Evolutionary conservation across 2,888 invertebrate genomes (phyloP).

Genomic region (Hermaeophaga mercurialis): DNA sequence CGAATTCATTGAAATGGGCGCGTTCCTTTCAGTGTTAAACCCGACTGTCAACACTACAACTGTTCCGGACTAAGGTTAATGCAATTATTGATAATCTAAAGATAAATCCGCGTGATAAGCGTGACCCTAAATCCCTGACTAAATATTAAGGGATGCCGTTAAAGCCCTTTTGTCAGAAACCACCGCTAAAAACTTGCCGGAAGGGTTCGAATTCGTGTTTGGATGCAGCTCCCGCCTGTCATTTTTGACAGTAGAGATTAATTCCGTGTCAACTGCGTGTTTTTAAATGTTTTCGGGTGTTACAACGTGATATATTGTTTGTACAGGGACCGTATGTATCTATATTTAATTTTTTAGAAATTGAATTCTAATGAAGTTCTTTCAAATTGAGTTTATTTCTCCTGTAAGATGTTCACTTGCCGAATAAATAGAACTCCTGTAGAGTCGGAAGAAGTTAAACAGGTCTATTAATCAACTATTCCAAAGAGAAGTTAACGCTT

Average conservation of each 20-base stretch:
- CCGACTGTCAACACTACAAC: constrained; percentile 24
- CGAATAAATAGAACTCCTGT: not conserved
- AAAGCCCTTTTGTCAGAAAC: constrained; percentile 15
- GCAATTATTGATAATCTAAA: constrained; percentile 29
- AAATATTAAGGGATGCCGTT: constrained; percentile 18
- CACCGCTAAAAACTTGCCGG: constrained; percentile 8
- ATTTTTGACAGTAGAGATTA: constrained; percentile 17
- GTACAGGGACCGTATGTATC: no score
- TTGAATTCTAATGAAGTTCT: no score
- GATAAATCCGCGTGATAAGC: constrained; percentile 28
- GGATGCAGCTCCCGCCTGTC: not conserved
- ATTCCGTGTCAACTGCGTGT: constrained; percentile 10
- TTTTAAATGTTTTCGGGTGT: constrained; percentile 4
- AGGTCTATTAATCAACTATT: not conserved
- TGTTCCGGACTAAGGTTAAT: constrained; percentile 21
- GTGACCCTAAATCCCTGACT: constrained; percentile 27
- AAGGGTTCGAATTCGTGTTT: constrained; percentile 9
- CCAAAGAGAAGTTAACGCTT: not conserved
- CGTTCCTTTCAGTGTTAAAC: constrained; percentile 5
- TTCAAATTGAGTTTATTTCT: no score
- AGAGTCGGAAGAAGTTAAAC: not conserved
- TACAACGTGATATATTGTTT: not conserved
- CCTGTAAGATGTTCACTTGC: not conserved
- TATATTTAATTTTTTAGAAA: no score
- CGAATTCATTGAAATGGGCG: constrained; percentile 7